A percentile compares a stretch with the other conserved stretches of the same genome.
Evolutionary conservation across 1,140 invertebrate species (phyloP).

Genomic region (Stratiolaelaps scimitus): DNA sequence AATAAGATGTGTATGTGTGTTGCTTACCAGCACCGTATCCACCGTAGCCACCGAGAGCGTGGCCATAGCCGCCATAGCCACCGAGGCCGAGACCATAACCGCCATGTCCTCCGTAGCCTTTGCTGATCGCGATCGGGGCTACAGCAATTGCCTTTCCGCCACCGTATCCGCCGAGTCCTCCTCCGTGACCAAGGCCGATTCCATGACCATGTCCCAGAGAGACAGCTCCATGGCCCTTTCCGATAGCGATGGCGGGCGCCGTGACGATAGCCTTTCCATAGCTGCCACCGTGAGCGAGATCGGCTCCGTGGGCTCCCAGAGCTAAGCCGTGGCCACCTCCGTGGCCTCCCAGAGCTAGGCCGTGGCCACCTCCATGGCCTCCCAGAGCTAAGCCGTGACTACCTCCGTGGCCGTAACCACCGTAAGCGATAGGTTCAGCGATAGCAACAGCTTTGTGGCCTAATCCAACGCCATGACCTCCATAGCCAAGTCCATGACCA

Average conservation of each 20-base stretch:
- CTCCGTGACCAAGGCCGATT: background rate
- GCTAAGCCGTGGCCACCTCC: background rate
- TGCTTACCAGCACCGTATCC: no score
- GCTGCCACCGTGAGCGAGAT: background rate
- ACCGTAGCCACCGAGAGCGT: no score
- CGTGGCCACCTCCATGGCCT: background rate
- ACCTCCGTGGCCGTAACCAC: background rate
- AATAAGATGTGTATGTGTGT: no score
- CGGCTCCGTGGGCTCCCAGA: background rate
- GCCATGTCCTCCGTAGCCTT: background rate
- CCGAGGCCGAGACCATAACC: background rate
- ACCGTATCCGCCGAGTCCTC: background rate
- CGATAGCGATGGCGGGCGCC: background rate
- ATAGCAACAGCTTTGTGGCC: no score
- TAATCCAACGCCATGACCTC: background rate
- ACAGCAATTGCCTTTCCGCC: background rate
- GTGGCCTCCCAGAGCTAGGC: background rate
- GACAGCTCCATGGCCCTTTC: slow-evolving; percentile 1
- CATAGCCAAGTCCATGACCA: background rate
- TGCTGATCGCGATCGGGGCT: background rate
- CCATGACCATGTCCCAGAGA: background rate
- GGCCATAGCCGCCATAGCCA: background rate
- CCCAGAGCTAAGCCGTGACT: background rate
- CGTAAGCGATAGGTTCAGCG: background rate
- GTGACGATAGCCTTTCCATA: background rate